Base-by-base conservation (phyloP, 2,113 vertebrate genomes). In the Saguinus imperator region DNA sequence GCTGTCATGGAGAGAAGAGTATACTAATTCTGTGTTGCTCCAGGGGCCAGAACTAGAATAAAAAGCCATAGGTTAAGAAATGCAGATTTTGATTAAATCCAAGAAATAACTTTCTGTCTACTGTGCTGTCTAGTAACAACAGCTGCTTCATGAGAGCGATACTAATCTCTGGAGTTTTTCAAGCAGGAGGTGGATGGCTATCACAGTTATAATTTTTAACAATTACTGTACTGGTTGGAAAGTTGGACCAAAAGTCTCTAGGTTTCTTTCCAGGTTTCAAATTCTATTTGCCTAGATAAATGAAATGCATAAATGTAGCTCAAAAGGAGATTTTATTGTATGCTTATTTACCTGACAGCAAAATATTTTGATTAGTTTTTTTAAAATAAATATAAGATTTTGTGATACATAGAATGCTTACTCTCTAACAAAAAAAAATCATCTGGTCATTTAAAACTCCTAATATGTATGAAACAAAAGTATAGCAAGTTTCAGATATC, bases 11-110 rank as follows among this genome's bases (percentile, higher is more conserved):
- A 79, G 52, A 94, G 82, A 81, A 61, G 72, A 6, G 13, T 76
- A 72, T 43, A 91, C 50, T 91, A 94, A 89, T 92, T 96, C 92
- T 92, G 18, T 77, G 37, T 87, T 95, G 72, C 85, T 94, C 75
- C 76, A 82, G 43, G 87, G 81, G 58, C 85, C 50, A 94, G 85
- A 66, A 75, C 16, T 32, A 80, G 45, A 66, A 37, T 79, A 72
- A 95, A 91, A 92, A 72, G 3, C 66, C 91, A 21, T 3, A 81
- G 95, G 57, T 91, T 70, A 94, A 94, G n/a, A 58, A 96, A 95
- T 40, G 70, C 50, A 92, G 55, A 52, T 73, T 92, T 94, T 64
- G 37, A 96, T 76, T 73, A 45, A 70, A 70, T 48, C 40, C 73
- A 87, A 92, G 35, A 87, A 94, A 84, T 27, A 95, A 88, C n/a